phyloP scores from a whole-genome alignment of 2,888 invertebrate genomes.

The Latrodectus elegans region DNA sequence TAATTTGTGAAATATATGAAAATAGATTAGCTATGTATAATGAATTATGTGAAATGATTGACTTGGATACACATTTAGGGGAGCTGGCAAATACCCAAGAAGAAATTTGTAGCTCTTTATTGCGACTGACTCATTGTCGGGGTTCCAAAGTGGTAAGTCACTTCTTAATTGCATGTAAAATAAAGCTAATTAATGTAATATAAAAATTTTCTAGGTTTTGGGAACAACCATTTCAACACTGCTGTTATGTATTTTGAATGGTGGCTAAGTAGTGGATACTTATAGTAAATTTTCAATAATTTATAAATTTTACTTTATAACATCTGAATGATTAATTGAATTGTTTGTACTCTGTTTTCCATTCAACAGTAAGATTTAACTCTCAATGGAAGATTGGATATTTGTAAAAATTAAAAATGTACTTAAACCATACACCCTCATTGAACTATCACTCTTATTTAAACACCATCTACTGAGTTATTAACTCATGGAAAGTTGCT shows the following conservation, averaged over 20 bases:
- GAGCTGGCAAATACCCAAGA: conserved; percentile 13
- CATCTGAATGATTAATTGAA: too few species aligned
- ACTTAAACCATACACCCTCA: too few species aligned
- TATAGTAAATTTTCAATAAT: not conserved
- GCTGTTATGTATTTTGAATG: not conserved
- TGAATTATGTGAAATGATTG: conserved; percentile 15
- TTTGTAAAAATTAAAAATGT: too few species aligned
- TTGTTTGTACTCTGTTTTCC: too few species aligned
- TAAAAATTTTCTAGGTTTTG: not conserved
- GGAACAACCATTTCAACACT: not conserved
- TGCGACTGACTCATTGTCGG: not conserved
- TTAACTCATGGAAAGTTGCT: too few species aligned
- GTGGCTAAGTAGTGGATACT: not conserved
- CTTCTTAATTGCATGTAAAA: not conserved
- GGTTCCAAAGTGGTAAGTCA: not conserved
- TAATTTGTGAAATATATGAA: conserved; percentile 43
- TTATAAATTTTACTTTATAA: too few species aligned
- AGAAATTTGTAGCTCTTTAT: not conserved
- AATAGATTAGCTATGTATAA: conserved; percentile 34
- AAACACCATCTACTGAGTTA: too few species aligned
- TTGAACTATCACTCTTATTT: too few species aligned
- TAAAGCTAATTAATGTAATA: not conserved
- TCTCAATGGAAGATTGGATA: too few species aligned
- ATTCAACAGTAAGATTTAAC: too few species aligned
- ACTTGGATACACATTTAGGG: conserved; percentile 10